phyloP scores from a whole-genome alignment of 2,113 vertebrate species.

The Hipposideros armiger region DNA sequence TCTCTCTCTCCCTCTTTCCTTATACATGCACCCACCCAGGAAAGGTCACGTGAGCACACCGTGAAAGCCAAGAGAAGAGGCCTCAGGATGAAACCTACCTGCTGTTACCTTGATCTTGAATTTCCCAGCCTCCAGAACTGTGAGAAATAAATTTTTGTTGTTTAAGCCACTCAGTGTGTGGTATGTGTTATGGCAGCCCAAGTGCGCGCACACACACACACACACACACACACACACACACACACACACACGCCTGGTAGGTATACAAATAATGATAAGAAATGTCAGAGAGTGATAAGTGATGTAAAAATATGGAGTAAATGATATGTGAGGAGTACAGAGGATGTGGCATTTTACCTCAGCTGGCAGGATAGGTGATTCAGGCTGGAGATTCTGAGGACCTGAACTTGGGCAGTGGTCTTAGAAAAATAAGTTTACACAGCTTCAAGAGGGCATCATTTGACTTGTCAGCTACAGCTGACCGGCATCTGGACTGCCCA shows the following conservation, averaged over 20 bases:
- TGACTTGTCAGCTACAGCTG: background rate
- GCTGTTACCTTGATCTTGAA: background rate
- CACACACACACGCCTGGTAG: background rate
- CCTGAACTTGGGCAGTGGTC: background rate
- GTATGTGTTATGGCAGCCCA: background rate
- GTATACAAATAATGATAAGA: background rate
- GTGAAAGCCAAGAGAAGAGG: background rate
- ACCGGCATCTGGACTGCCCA: background rate
- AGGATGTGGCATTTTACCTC: background rate
- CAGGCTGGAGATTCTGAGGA: background rate
- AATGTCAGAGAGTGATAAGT: background rate
- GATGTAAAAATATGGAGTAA: background rate
- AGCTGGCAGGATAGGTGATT: background rate
- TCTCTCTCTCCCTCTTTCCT: background rate
- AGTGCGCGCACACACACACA: background rate
- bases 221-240: background rate
- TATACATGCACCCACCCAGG: background rate
- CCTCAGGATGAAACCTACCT: background rate
- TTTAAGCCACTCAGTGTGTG: background rate
- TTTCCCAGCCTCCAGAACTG: background rate
- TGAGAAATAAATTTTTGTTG: background rate
- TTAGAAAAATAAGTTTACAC: background rate
- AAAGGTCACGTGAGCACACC: background rate
- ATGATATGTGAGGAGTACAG: background rate
- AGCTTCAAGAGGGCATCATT: background rate